Evolutionary conservation across 2,113 vertebrate genomes (phyloP), one percentile per base, ranked within the genome.

Genomic region (Labeo catla): DNA sequence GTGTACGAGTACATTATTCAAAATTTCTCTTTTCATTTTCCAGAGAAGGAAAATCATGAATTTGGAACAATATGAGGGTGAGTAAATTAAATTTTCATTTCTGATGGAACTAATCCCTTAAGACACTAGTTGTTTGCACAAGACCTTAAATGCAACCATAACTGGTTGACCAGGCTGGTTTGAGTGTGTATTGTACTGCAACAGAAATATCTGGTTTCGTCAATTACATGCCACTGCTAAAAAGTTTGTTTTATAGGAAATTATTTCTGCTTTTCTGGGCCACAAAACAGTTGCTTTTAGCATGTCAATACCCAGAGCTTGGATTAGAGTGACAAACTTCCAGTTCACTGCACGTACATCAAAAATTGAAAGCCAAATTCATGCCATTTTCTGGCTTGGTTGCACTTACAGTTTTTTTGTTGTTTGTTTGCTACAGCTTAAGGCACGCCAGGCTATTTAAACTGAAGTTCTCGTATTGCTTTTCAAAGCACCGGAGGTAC

Each of bases 401-500:
- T 28, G 28, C 59, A 49, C 50, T 47, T 61, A 49, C 43, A 83
- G 45, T 65, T 79, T 79, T 65, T 70, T 79, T 87, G 34, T 86
- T 88, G 81, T 88, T 88, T 92, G 87, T 93, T 91, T 91, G 23
- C 78, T 52, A 59, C 43, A 91, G 70, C 23, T 49, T 19, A 8
- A 84, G 8, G 7, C 28, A 66, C 84, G 84, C 84, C 91, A 90
- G 87, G 65, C 73, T 87, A 84, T 73, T 63, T 82, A 70, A 82
- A 68, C 85, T 76, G 83, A 57, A 1, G n/a, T 65, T 61, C 86
- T 81, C 49, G 11, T 89, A 84, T 88, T 81, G 49, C 84, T 84
- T 89, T 87, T 73, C 84, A 90, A 91, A 92, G 87, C 80, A 76
- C 85, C 19, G 23, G 88, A 90, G 91, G 82, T 89, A 86, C 49